These are phyloP conservation scores for Panzeria rudis DNA, from an alignment of 2,888 invertebrate genomes.

Conservation along the genomic window DNA sequence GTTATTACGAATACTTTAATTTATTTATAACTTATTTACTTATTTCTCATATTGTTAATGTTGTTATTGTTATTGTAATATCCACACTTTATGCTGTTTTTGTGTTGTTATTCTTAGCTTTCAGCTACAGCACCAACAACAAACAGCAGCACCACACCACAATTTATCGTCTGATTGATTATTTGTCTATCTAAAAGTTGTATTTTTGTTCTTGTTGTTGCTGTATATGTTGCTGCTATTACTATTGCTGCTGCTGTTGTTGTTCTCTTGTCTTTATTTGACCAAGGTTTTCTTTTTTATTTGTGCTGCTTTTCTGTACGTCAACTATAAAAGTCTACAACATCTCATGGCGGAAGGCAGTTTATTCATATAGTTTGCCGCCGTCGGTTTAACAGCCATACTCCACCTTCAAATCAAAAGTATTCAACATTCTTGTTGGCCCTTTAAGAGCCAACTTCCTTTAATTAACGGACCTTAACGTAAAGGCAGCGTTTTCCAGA, in stretches of 20 bases:
- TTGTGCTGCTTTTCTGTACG: constrained; percentile 71
- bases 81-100: constrained; percentile 35
- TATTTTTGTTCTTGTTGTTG: constrained; percentile 28
- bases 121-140: constrained; percentile 36
- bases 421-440: constrained; percentile 35
- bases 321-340: constrained; percentile 81
- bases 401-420: constrained; percentile 46
- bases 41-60: constrained; percentile 36
- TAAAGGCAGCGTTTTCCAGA: constrained; percentile 77
- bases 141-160: constrained; percentile 42
- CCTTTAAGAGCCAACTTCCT: constrained; percentile 71
- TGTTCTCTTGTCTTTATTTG: constrained; percentile 71
- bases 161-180: constrained; percentile 69
- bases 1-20: constrained; percentile 42
- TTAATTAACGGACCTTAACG: constrained; percentile 77
- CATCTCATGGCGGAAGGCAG: constrained; percentile 82
- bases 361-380: constrained; percentile 80
- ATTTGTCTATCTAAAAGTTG: constrained; percentile 54
- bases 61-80: constrained; percentile 29
- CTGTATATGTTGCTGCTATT: constrained; percentile 31
- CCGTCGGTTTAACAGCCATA: constrained; percentile 78
- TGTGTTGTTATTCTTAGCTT: constrained; percentile 53
- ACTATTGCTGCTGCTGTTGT: constrained; percentile 21
- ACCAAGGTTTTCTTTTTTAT: constrained; percentile 80
- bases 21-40: constrained; percentile 53